Percentiles rank a stretch among this genome's conserved stretches.
These are phyloP conservation scores for Lithophane semibrunnea DNA, from an alignment of 2,888 invertebrate species.

Conservation along the genomic window DNA sequence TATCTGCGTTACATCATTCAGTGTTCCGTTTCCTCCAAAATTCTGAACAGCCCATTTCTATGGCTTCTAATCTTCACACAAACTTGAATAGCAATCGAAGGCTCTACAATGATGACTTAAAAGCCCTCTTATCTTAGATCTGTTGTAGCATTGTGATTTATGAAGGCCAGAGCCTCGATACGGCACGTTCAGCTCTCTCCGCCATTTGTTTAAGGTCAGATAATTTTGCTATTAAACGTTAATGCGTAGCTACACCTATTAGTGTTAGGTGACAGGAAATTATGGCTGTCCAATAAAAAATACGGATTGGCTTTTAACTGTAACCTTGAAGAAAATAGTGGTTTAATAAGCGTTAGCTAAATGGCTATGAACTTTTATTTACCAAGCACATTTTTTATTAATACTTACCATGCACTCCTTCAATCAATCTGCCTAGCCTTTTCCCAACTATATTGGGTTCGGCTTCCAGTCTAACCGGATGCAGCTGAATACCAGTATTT, in stretches of 20 bases:
- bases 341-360: not conserved
- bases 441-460: no score
- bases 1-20: not conserved
- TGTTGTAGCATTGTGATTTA: constrained; percentile 80
- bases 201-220: constrained; percentile 46
- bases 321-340: constrained; percentile 32
- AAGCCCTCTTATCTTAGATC: constrained; percentile 80
- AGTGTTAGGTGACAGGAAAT: constrained; percentile 49
- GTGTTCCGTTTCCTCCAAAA: not conserved
- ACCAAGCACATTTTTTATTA: no score
- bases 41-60: not conserved
- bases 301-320: constrained; percentile 31
- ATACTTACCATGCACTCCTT: no score
- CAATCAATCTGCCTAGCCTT: no score
- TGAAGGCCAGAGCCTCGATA: constrained; percentile 72
- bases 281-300: constrained; percentile 54
- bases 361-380: constrained; percentile 7
- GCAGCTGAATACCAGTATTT: no score
- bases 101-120: constrained; percentile 72
- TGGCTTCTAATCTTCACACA: not conserved
- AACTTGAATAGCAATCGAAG: constrained; percentile 64
- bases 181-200: constrained; percentile 51
- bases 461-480: no score
- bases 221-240: constrained; percentile 51
- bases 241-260: constrained; percentile 43